Percentiles rank a stretch among this genome's conserved stretches.
These are phyloP conservation scores for Isurus oxyrinchus DNA, from an alignment of 2,113 vertebrate genomes.

Conservation along the genomic window DNA sequence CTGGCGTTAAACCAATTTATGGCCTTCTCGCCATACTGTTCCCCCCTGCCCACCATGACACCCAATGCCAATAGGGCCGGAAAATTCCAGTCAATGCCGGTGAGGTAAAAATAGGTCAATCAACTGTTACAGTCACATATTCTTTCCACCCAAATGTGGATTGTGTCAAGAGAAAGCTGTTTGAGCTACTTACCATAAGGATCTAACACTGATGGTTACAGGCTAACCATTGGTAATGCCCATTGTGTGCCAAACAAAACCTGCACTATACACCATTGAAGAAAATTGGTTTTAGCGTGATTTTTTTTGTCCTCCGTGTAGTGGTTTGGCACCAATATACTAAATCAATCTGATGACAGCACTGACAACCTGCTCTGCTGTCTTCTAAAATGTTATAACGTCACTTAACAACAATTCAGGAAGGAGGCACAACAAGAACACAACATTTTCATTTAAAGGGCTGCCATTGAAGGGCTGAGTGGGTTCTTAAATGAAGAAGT, in stretches of 20 bases:
- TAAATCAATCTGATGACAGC: not conserved
- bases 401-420: not conserved
- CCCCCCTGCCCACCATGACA: no score
- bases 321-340: not conserved
- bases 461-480: not conserved
- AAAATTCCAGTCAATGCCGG: no score
- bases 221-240: not conserved
- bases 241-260: not conserved
- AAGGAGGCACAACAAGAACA: not conserved
- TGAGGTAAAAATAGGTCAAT: not conserved
- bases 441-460: no score
- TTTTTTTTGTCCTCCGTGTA: not conserved
- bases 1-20: no score
- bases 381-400: not conserved
- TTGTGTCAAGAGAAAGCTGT: not conserved
- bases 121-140: not conserved
- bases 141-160: not conserved
- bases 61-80: no score
- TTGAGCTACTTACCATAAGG: not conserved
- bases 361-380: not conserved
- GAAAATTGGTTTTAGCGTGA: not conserved
- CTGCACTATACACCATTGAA: not conserved
- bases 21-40: no score
- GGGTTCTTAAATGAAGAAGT: not conserved
- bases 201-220: not conserved